phyloP scores from a whole-genome alignment of 2,113 vertebrate species.

The Asarcornis scutulata region DNA sequence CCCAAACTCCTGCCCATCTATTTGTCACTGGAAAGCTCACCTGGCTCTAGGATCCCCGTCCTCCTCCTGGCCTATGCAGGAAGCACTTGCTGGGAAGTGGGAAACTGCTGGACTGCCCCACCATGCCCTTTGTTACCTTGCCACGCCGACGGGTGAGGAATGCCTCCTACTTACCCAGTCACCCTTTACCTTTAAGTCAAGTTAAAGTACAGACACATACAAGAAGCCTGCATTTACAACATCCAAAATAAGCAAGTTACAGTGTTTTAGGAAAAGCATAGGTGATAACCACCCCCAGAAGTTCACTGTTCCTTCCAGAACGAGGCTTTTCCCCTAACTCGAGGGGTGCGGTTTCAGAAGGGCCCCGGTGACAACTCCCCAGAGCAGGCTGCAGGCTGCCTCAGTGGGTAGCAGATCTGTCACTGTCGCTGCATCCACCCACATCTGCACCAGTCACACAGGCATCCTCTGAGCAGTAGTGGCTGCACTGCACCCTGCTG shows the following conservation, averaged over 20 bases:
- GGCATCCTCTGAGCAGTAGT: too few species aligned
- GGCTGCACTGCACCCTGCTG: neutral
- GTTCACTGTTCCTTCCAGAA: neutral
- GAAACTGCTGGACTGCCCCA: neutral
- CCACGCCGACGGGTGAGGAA: neutral
- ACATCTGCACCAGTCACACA: neutral
- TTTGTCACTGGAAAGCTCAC: neutral
- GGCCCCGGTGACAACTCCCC: neutral
- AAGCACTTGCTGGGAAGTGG: neutral
- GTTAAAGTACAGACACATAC: neutral
- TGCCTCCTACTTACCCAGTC: neutral
- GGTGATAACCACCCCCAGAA: neutral
- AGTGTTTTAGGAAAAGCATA: neutral
- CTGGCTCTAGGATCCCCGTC: neutral
- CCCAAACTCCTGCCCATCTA: neutral
- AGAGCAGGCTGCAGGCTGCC: rapidly evolving
- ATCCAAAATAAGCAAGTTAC: neutral
- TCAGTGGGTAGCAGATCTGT: rapidly evolving
- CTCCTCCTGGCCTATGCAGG: rapidly evolving
- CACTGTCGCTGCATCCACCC: neutral
- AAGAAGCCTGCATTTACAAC: neutral
- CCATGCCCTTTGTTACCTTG: neutral
- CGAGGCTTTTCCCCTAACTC: neutral
- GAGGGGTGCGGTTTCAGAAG: neutral
- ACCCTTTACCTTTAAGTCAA: neutral